These are phyloP conservation scores for Scrobipalpa costella DNA, from an alignment of 2,888 invertebrate genomes.

Conservation along the genomic window DNA sequence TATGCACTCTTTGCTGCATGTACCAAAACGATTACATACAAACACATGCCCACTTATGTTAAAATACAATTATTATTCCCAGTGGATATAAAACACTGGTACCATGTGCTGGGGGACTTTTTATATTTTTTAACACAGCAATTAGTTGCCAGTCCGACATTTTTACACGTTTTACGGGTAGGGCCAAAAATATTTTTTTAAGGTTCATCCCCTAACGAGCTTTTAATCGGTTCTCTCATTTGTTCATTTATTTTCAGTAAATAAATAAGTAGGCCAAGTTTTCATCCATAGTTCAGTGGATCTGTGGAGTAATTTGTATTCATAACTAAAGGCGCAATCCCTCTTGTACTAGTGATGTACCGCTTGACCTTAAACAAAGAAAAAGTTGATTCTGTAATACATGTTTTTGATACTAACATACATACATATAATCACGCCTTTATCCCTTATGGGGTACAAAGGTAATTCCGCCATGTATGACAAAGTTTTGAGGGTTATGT, in stretches of 20 bases:
- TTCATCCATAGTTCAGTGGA: constrained; percentile 1
- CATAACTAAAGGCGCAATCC: constrained; percentile 3
- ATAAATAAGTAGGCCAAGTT: constrained; percentile 3
- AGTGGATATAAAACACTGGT: neutral
- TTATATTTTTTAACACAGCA: constrained; percentile 14
- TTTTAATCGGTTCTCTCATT: constrained; percentile 15
- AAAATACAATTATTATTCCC: neutral
- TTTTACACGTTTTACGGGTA: neutral
- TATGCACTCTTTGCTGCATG: too few species aligned
- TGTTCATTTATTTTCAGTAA: constrained; percentile 3
- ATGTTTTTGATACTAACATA: too few species aligned
- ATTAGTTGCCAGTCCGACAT: constrained; percentile 5
- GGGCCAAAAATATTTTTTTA: neutral
- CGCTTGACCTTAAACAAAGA: neutral
- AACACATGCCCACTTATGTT: too few species aligned
- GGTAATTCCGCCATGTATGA: too few species aligned
- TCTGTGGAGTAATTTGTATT: neutral
- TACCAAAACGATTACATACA: too few species aligned
- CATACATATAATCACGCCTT: too few species aligned
- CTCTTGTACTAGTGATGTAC: constrained; percentile 1
- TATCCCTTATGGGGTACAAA: too few species aligned
- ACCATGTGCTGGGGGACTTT: neutral
- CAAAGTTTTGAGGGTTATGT: too few species aligned
- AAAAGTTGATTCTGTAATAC: too few species aligned
- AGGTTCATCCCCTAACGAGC: constrained; percentile 14